Conservation (phyloP, 2,888 invertebrate species). For the Gnatocerus cornutus region DNA sequence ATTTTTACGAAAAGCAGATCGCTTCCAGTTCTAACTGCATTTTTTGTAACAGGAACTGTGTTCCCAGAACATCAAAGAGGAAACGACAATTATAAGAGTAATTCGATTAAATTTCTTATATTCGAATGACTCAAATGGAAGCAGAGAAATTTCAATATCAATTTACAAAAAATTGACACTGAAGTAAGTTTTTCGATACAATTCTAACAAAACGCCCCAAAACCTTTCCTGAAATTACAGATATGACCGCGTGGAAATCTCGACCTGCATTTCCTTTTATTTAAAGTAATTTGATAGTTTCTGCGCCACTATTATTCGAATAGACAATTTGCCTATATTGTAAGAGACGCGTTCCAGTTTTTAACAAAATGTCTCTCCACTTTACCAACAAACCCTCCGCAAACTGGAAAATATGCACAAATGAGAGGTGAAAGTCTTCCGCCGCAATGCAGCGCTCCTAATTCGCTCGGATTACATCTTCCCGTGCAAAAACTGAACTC, state of each 20-base stretch:
- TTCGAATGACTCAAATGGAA: too few relatives aligned
- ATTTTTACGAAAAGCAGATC: not conserved
- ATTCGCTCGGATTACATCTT: conserved; percentile 46
- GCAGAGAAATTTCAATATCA: too few relatives aligned
- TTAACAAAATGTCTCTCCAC: conserved; percentile 27
- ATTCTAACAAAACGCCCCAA: not conserved
- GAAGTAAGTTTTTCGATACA: not conserved
- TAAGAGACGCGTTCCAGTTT: conserved; percentile 1
- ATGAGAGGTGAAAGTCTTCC: conserved; percentile 40
- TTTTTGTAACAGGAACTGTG: too few relatives aligned
- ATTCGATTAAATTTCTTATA: too few relatives aligned
- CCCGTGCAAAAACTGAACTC: conserved; percentile 20
- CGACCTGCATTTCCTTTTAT: conserved; percentile 1
- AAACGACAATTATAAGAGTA: too few relatives aligned
- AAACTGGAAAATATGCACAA: conserved; percentile 50
- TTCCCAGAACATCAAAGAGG: too few relatives aligned
- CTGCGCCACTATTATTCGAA: not conserved
- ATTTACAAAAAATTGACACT: too few relatives aligned
- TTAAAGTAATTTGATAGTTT: conserved; percentile 7
- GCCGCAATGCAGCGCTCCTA: conserved; percentile 45
- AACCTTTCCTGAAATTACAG: not conserved
- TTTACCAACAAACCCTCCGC: conserved; percentile 48
- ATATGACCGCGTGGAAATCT: not conserved
- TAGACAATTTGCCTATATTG: conserved; percentile 1
- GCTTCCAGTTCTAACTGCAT: not conserved